Conservation (phyloP, 2,888 invertebrate genomes). For the Metallyticus violacea region DNA sequence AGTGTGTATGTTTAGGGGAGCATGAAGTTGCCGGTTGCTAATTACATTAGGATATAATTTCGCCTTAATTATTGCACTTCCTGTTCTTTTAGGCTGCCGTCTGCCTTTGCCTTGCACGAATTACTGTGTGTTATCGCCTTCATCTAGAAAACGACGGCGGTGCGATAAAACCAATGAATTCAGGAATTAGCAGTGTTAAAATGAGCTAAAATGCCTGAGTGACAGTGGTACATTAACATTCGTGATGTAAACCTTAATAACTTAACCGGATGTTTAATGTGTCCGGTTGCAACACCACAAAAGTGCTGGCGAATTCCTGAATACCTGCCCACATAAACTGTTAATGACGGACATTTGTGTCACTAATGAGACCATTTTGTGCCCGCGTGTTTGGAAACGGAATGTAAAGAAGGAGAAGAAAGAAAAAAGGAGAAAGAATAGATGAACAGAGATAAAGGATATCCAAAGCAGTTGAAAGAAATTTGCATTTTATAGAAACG, state of each 20-base stretch:
- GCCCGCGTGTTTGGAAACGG: too few relatives aligned
- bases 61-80: constrained; percentile 25
- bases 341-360: too few relatives aligned
- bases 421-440: too few relatives aligned
- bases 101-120: too few relatives aligned
- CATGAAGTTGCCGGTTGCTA: constrained; percentile 12
- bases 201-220: background rate
- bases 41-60: constrained; percentile 24
- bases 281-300: background rate
- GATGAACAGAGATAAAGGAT: too few relatives aligned
- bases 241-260: too few relatives aligned
- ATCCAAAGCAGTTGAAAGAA: too few relatives aligned
- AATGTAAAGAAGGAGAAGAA: too few relatives aligned
- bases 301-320: background rate
- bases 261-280: background rate
- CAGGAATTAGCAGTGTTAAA: background rate
- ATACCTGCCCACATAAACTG: background rate
- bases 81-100: background rate
- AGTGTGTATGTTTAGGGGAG: background rate
- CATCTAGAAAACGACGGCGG: background rate
- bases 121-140: background rate
- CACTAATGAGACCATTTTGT: too few relatives aligned
- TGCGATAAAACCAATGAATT: background rate
- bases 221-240: background rate
- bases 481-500: too few relatives aligned